Evolutionary conservation across 2,113 vertebrate genomes (phyloP), one percentile per base, ranked within the genome.

Genomic region (Calidris pygmaea): DNA sequence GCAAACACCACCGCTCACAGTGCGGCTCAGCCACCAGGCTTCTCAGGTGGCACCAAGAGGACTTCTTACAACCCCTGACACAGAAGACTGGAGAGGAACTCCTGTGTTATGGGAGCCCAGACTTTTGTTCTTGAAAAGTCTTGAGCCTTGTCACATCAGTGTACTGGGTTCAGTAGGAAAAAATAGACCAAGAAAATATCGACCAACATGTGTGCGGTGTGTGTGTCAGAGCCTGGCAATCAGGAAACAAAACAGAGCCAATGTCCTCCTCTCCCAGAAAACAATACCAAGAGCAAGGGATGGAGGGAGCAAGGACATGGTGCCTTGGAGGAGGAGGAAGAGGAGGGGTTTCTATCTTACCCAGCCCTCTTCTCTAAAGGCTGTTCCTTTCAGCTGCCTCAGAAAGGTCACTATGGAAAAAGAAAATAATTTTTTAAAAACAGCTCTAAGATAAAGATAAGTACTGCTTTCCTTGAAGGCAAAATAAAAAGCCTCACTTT

Each of bases 341-440:
- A 59, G 26, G 30, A 90, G 12, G 16, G 4, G 18, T 10, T 93
- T 86, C 50, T 90, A n/a, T 23, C 41, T 74, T 86, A 48, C 22
- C 6, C 50, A 77, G 37, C 11, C 50, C 19, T 83, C 48, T 80
- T 74, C 17, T 88, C 29, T 74, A 29, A 84, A 84, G 32, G 27
- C 47, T 78, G 18, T 43, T 94, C 22, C 35, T 91, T 85, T 92
- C 14, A 9, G 81, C 63, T 83, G 43, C 23, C 37, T 79, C 67
- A 52, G 39, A 71, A 94, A 85, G 56, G 77, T 74, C 81, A 74
- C 23, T 34, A 53, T 37, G n/a, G 73, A 91, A 95, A 68, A 81
- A 15, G 32, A 85, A 87, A 84, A 45, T 8, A 0, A 17, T 55
- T 80, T 88, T 83, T 68, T 43, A 6, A 41, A 56, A 85, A 5